Percentiles rank a stretch among this genome's conserved stretches.
phyloP scores from a whole-genome alignment of 2,888 invertebrate species.

The Andrena haemorrhoa region DNA sequence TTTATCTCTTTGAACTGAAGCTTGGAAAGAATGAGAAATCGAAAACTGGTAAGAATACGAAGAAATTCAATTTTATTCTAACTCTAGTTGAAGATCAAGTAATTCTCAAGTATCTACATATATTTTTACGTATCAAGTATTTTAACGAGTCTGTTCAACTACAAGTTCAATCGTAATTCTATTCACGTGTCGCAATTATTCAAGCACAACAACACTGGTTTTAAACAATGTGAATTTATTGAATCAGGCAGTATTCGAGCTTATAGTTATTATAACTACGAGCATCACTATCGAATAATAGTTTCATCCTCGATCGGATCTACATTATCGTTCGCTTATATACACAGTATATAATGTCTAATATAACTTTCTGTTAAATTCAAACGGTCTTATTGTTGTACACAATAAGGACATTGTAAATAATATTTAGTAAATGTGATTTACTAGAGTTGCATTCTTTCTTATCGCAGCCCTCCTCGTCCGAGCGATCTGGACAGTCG shows the following conservation, averaged over 20 bases:
- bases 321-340: conserved; percentile 39
- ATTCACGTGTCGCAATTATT: conserved; percentile 13
- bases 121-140: background rate
- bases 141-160: background rate
- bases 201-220: conserved; percentile 45
- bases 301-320: conserved; percentile 16
- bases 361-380: conserved; percentile 24
- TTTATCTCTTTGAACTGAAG: background rate
- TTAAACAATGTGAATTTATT: conserved; percentile 54
- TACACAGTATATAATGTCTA: conserved; percentile 42
- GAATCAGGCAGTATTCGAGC: conserved; percentile 34
- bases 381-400: conserved; percentile 38
- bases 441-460: conserved; percentile 57
- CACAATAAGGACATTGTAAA: conserved; percentile 45
- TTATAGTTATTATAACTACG: conserved; percentile 5
- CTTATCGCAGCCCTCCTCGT: conserved; percentile 86
- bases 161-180: background rate
- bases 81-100: background rate
- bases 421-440: conserved; percentile 67
- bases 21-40: background rate
- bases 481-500: conserved; percentile 87
- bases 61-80: background rate
- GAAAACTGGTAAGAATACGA: too few species aligned
- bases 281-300: conserved; percentile 20
- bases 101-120: background rate